Percentiles rank a stretch among this genome's conserved stretches.
Evolutionary conservation across 2,797 vertebrate species (phyloP).

Genomic region (Anableps anableps): DNA sequence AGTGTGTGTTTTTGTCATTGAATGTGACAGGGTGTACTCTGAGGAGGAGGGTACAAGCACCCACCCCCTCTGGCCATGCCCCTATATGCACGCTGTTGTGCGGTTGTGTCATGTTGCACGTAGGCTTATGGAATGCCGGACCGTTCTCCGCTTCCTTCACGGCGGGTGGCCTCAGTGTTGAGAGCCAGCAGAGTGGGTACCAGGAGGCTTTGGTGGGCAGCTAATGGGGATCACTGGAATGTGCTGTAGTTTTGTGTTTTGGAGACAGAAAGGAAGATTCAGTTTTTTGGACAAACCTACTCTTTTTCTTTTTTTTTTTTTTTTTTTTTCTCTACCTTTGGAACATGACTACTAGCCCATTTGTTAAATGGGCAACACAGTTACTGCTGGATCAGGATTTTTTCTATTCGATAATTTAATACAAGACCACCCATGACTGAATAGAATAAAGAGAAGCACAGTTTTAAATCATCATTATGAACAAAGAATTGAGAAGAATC

Average conservation of each 20-base stretch:
- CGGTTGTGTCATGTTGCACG: slow-evolving; percentile 67
- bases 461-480: slow-evolving; percentile 28
- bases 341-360: slow-evolving; percentile 15
- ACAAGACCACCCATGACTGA: slow-evolving; percentile 22
- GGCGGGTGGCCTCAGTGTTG: slow-evolving; percentile 55
- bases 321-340: slow-evolving; percentile 7
- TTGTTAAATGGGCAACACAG: slow-evolving; percentile 29
- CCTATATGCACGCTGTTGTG: slow-evolving; percentile 27
- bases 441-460: slow-evolving; percentile 26
- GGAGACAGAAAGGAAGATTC: slow-evolving; percentile 18
- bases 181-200: slow-evolving; percentile 48
- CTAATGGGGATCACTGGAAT: slow-evolving; percentile 42
- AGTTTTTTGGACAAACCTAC: background rate
- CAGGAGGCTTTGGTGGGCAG: slow-evolving; percentile 45
- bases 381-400: slow-evolving; percentile 46
- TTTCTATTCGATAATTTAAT: slow-evolving; percentile 60
- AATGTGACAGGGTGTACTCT: slow-evolving; percentile 55
- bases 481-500: slow-evolving; percentile 27
- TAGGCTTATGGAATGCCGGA: slow-evolving; percentile 70
- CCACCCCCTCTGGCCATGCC: slow-evolving; percentile 9
- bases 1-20: slow-evolving; percentile 51
- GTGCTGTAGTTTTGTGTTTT: slow-evolving; percentile 27
- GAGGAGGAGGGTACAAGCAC: slow-evolving; percentile 38
- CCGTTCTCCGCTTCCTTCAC: slow-evolving; percentile 41
- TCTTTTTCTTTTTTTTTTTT: background rate